Conservation (phyloP, 1,140 invertebrate genomes). For the Achatina immaculata region DNA sequence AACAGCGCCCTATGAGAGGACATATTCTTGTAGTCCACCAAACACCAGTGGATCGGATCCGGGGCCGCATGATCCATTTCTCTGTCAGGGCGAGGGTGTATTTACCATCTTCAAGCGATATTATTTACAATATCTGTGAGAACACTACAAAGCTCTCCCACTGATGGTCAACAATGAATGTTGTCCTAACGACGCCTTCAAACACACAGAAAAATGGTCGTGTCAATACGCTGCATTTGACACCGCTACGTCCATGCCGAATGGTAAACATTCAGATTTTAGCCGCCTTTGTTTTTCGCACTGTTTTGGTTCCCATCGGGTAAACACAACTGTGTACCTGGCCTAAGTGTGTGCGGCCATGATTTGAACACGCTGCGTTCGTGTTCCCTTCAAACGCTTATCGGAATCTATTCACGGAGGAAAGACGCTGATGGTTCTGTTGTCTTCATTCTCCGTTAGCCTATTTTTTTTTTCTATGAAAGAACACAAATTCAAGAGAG, state of each 20-base stretch:
- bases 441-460: no score
- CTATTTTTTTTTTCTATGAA: no score
- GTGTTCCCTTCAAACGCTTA: no score
- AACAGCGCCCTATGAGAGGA: no score
- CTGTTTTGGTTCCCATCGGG: neutral
- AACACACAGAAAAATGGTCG: slow-evolving; percentile 1
- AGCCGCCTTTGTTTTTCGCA: slow-evolving; percentile 1
- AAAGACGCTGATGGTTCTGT: no score
- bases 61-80: no score
- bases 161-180: neutral
- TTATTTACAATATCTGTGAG: neutral
- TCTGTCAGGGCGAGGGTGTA: neutral
- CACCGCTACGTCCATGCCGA: neutral
- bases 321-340: neutral
- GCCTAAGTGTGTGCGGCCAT: slow-evolving; percentile 6
- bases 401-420: no score
- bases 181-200: neutral
- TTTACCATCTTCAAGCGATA: neutral
- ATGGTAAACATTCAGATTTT: slow-evolving; percentile 7
- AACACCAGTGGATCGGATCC: no score
- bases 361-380: neutral
- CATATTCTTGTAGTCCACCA: no score
- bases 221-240: slow-evolving; percentile 6
- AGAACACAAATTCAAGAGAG: no score
- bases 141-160: neutral